A percentile compares a stretch with the other conserved stretches of the same genome.
Evolutionary conservation across 2,113 vertebrate genomes (phyloP).

Genomic region (Hydrochoerus hydrochaeris): DNA sequence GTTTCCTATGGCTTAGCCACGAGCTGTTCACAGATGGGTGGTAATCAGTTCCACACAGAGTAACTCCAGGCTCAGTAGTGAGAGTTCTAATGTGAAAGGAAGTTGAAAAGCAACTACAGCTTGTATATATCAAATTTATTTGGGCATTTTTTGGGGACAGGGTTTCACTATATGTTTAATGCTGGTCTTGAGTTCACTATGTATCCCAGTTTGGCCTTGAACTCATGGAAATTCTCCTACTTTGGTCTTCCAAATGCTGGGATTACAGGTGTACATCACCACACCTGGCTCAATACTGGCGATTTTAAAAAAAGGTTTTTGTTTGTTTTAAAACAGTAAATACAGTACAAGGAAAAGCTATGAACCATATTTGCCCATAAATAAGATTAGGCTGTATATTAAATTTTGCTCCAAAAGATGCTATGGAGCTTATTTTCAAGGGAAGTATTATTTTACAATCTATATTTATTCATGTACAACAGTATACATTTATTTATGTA

Average conservation of each 20-base stretch:
- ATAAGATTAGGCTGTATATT: not conserved
- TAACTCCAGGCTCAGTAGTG: not conserved
- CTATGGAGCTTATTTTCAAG: not conserved
- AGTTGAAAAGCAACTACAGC: not conserved
- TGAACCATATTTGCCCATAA: not conserved
- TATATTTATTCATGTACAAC: not conserved
- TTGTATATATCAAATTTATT: not conserved
- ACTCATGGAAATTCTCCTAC: not conserved
- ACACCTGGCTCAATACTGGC: not conserved
- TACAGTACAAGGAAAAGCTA: not conserved
- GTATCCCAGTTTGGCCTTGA: not conserved
- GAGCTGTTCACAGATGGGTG: not conserved
- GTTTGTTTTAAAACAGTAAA: slow-evolving; percentile 23
- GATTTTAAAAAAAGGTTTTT: not conserved
- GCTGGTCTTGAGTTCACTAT: not conserved
- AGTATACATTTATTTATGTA: not conserved
- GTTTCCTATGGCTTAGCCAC: not conserved
- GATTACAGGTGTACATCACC: not conserved
- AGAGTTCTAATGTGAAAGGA: not conserved
- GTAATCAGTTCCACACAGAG: not conserved
- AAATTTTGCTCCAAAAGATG: not conserved
- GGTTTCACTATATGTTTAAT: not conserved
- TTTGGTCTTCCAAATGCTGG: not conserved
- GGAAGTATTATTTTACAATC: not conserved
- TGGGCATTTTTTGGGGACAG: not conserved